phyloP scores from a whole-genome alignment of 1,140 invertebrate species.

The Ruditapes philippinarum region DNA sequence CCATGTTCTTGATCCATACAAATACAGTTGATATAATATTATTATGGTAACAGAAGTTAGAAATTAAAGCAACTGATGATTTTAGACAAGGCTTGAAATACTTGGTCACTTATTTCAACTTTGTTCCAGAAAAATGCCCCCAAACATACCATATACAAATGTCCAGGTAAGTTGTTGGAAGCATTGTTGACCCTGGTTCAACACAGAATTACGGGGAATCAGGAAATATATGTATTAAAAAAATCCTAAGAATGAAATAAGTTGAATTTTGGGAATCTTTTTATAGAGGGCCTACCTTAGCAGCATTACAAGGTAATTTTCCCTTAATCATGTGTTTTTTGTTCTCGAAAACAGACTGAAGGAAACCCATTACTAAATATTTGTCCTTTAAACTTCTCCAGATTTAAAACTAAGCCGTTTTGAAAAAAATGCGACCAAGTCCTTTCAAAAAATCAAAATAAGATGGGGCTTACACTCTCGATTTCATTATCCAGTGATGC shows the following conservation, averaged over 20 bases:
- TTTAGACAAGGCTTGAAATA: slow-evolving; percentile 24
- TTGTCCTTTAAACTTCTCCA: background rate
- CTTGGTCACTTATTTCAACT: slow-evolving; percentile 22
- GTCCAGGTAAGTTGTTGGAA: slow-evolving; percentile 23
- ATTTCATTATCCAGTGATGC: background rate
- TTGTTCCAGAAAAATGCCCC: slow-evolving; percentile 28
- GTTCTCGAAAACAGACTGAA: background rate
- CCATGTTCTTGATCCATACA: slow-evolving; percentile 23
- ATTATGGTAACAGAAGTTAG: slow-evolving; percentile 27
- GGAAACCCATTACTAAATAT: background rate
- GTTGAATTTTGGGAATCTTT: slow-evolving; percentile 11
- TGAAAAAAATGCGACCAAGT: background rate
- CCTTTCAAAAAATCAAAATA: background rate
- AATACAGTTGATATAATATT: slow-evolving; percentile 40
- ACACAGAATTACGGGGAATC: slow-evolving; percentile 29
- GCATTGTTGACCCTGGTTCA: slow-evolving; percentile 22
- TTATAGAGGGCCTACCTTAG: slow-evolving; percentile 28
- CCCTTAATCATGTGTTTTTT: background rate
- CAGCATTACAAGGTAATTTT: slow-evolving; percentile 22
- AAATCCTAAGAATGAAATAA: background rate
- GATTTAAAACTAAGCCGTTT: background rate
- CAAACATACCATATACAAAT: slow-evolving; percentile 31
- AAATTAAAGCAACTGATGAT: slow-evolving; percentile 31
- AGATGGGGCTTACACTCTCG: background rate
- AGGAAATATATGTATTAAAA: slow-evolving; percentile 27